Conservation (phyloP, 2,888 invertebrate species). For the Pedicia rivosa region DNA sequence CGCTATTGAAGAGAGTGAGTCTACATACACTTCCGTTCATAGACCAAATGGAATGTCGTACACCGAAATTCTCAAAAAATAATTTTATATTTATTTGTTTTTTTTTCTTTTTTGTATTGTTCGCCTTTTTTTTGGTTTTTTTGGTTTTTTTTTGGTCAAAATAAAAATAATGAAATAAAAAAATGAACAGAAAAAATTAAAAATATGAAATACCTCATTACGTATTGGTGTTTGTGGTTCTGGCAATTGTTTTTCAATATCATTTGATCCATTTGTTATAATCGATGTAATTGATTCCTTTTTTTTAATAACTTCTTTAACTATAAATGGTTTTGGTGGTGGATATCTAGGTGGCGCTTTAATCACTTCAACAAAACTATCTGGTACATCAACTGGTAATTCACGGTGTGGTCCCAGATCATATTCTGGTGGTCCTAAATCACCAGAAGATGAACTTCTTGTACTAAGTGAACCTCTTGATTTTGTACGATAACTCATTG, state of each 20-base stretch:
- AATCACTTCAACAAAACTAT: constrained; percentile 68
- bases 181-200: constrained; percentile 4
- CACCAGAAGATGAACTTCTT: constrained; percentile 19
- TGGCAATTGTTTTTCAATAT: constrained; percentile 18
- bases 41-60: too few species aligned
- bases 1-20: too few species aligned
- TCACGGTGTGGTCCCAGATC: constrained; percentile 35
- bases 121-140: neutral
- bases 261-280: too few species aligned
- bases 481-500: constrained; percentile 23
- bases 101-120: too few species aligned
- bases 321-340: constrained; percentile 28
- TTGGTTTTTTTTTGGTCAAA: neutral
- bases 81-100: too few species aligned
- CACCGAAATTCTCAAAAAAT: too few species aligned
- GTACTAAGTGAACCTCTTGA: constrained; percentile 20
- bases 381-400: constrained; percentile 79
- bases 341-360: constrained; percentile 58
- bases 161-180: neutral
- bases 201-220: constrained; percentile 20
- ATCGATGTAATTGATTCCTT: constrained; percentile 18
- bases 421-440: constrained; percentile 24
- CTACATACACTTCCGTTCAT: too few species aligned
- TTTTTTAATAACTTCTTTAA: constrained; percentile 18
- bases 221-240: constrained; percentile 19